These are phyloP conservation scores for Thrips palmi DNA, from an alignment of 1,140 invertebrate species.

Conservation along the genomic window DNA sequence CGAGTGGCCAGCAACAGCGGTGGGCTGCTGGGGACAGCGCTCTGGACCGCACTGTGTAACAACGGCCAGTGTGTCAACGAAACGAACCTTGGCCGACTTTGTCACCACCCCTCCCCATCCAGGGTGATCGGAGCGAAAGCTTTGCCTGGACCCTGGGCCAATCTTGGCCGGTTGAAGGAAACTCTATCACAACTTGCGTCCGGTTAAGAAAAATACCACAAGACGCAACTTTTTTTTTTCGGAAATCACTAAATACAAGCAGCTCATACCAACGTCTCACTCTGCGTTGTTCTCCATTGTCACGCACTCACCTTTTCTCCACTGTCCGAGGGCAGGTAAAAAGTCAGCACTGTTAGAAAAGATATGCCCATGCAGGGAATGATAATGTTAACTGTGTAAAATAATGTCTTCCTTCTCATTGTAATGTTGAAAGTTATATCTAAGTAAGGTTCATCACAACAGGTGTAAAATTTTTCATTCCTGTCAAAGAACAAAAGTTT, in stretches of 20 bases:
- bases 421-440: constrained; percentile 99
- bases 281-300: too few species aligned
- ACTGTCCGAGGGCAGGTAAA: constrained; percentile 96
- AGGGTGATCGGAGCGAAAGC: too few species aligned
- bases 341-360: constrained; percentile 94
- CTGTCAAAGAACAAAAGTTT: constrained; percentile 28
- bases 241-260: constrained; percentile 5
- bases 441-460: constrained; percentile 87
- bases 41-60: too few species aligned
- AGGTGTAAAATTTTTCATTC: constrained; percentile 91
- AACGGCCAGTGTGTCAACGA: too few species aligned
- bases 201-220: neutral
- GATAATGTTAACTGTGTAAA: constrained; percentile 95
- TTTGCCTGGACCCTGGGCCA: too few species aligned
- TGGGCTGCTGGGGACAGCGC: too few species aligned
- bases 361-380: constrained; percentile 96
- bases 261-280: too few species aligned
- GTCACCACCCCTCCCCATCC: too few species aligned
- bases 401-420: constrained; percentile 88
- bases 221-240: neutral
- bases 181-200: too few species aligned
- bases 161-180: too few species aligned
- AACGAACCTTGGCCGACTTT: too few species aligned
- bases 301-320: constrained; percentile 90
- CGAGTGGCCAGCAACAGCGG: too few species aligned